Evolutionary conservation across 2,797 vertebrate genomes (phyloP).

Genomic region (Propithecus deckenii): DNA sequence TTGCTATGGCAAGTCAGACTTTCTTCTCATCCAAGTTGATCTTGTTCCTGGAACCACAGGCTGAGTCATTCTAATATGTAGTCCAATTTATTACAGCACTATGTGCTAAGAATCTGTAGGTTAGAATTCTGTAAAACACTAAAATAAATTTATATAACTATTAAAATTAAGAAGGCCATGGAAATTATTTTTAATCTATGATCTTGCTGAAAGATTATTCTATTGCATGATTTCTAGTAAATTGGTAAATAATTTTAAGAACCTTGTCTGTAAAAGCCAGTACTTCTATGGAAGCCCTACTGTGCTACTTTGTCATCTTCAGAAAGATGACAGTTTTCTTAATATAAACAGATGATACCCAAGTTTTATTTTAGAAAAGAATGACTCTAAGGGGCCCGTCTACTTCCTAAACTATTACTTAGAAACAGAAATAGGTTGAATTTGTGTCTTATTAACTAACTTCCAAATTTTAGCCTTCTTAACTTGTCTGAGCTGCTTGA

Average conservation of each 20-base stretch:
- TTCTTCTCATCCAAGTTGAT: slow-evolving; percentile 27
- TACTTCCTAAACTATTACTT: not conserved
- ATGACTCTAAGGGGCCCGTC: not conserved
- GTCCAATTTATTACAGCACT: slow-evolving; percentile 8
- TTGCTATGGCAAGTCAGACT: not conserved
- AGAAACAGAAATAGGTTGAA: slow-evolving; percentile 21
- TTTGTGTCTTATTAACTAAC: slow-evolving; percentile 21
- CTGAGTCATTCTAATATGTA: slow-evolving; percentile 20
- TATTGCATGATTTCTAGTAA: not conserved
- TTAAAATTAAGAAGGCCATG: not conserved
- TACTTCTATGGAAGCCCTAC: not conserved
- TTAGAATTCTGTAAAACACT: slow-evolving; percentile 18
- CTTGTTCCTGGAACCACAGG: not conserved
- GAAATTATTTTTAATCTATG: not conserved
- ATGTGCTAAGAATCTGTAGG: not conserved
- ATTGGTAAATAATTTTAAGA: not conserved
- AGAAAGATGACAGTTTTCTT: not conserved
- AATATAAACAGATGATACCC: slow-evolving; percentile 20
- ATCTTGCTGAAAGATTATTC: slow-evolving; percentile 40
- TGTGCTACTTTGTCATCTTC: not conserved
- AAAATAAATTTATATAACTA: not conserved
- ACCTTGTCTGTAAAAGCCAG: not conserved
- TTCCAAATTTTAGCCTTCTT: slow-evolving; percentile 47
- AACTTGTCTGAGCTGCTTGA: slow-evolving; percentile 4
- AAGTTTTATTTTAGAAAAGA: slow-evolving; percentile 49